A percentile compares a stretch with the other conserved stretches of the same genome.
Conservation (phyloP, 2,888 invertebrate species). For the Amphipyra tragopoginis region DNA sequence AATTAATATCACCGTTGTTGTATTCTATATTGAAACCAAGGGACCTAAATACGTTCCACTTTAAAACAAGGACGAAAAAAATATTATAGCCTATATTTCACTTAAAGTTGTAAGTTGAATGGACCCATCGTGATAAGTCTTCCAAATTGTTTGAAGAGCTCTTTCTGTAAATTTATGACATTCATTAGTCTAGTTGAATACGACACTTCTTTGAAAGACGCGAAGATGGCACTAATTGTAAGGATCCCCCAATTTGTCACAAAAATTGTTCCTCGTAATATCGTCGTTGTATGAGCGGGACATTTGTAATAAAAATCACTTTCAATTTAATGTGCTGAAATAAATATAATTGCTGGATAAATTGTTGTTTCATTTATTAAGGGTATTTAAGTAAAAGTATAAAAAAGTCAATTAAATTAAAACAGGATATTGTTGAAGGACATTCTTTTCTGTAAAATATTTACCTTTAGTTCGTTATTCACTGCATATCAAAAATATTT, state of each 20-base stretch:
- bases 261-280: slow-evolving; percentile 72
- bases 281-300: slow-evolving; percentile 50
- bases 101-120: slow-evolving; percentile 50
- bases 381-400: neutral
- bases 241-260: slow-evolving; percentile 81
- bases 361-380: slow-evolving; percentile 21
- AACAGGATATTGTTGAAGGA: too few species aligned
- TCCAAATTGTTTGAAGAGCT: slow-evolving; percentile 77
- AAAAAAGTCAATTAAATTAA: slow-evolving; percentile 2
- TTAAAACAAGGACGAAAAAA: slow-evolving; percentile 25
- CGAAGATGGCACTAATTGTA: slow-evolving; percentile 82
- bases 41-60: slow-evolving; percentile 3
- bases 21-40: neutral
- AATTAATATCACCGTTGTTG: slow-evolving; percentile 9
- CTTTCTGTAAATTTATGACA: slow-evolving; percentile 80
- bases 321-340: slow-evolving; percentile 35
- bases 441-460: too few species aligned
- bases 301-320: slow-evolving; percentile 49
- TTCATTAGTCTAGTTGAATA: slow-evolving; percentile 84
- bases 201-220: slow-evolving; percentile 82
- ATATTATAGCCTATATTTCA: slow-evolving; percentile 45
- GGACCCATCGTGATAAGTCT: slow-evolving; percentile 70
- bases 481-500: neutral
- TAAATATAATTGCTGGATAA: slow-evolving; percentile 22
- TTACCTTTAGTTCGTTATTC: slow-evolving; percentile 4